A percentile compares a stretch with the other conserved stretches of the same genome.
These are phyloP conservation scores for Saccopteryx bilineata DNA, from an alignment of 2,113 vertebrate genomes.

Conservation along the genomic window DNA sequence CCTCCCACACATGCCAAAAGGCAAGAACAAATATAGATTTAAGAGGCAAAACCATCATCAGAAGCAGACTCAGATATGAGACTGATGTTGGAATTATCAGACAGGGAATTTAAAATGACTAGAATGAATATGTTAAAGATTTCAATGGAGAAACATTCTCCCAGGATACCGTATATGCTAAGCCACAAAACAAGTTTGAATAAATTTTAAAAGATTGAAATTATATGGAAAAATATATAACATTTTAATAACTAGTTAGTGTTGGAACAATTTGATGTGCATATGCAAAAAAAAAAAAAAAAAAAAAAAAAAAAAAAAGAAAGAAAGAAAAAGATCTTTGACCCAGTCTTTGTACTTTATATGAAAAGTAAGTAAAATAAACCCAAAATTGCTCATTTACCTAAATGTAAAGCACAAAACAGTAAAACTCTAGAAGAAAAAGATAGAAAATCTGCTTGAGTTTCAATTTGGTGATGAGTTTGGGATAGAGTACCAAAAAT, in stretches of 20 bases:
- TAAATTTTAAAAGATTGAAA: constrained; percentile 1
- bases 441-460: background rate
- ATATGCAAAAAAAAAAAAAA: background rate
- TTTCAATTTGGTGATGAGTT: background rate
- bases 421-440: background rate
- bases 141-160: background rate
- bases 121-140: background rate
- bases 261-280: background rate
- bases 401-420: background rate
- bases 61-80: background rate
- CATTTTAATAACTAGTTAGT: background rate
- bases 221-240: background rate
- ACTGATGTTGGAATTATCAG: background rate
- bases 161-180: background rate
- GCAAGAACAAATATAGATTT: background rate
- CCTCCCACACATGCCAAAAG: background rate
- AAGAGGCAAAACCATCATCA: background rate
- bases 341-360: background rate
- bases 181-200: background rate
- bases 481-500: constrained; percentile 23
- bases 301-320: background rate
- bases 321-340: background rate
- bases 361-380: constrained; percentile 30
- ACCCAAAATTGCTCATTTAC: background rate
- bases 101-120: background rate